These are phyloP conservation scores for Perca fluviatilis DNA, from an alignment of 2,113 vertebrate species.

Conservation along the genomic window DNA sequence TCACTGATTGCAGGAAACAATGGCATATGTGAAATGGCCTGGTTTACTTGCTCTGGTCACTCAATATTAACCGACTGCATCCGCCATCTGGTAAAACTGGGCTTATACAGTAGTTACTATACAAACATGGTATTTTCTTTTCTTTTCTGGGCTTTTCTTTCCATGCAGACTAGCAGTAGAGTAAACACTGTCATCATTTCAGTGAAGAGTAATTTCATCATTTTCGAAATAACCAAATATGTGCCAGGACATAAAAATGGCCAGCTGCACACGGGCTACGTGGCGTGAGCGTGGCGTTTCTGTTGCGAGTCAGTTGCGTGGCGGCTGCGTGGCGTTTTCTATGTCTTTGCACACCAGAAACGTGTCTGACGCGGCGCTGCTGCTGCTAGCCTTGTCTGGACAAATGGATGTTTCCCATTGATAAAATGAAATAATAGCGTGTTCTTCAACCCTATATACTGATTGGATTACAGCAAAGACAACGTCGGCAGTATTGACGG, in stretches of 20 bases:
- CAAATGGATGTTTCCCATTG: no score
- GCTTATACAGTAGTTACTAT: neutral
- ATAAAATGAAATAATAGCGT: no score
- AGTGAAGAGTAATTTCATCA: neutral
- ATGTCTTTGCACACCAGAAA: no score
- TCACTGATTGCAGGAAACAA: slow-evolving; percentile 14
- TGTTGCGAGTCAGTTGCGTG: no score
- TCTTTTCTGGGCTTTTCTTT: neutral
- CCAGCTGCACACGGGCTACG: no score
- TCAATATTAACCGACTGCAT: neutral
- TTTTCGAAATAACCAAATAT: neutral
- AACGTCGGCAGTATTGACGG: no score
- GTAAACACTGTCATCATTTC: neutral
- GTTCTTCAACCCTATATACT: no score
- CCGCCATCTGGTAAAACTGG: neutral
- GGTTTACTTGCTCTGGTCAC: neutral
- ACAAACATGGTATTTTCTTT: neutral
- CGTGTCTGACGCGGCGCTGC: no score
- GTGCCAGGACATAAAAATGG: neutral
- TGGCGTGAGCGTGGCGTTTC: no score
- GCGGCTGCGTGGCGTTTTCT: no score
- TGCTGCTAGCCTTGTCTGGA: no score
- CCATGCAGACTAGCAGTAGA: neutral
- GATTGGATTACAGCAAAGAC: no score
- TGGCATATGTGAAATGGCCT: neutral